Base-by-base conservation (phyloP, 2,888 invertebrate genomes). In the Microctonus aethiopoides region DNA sequence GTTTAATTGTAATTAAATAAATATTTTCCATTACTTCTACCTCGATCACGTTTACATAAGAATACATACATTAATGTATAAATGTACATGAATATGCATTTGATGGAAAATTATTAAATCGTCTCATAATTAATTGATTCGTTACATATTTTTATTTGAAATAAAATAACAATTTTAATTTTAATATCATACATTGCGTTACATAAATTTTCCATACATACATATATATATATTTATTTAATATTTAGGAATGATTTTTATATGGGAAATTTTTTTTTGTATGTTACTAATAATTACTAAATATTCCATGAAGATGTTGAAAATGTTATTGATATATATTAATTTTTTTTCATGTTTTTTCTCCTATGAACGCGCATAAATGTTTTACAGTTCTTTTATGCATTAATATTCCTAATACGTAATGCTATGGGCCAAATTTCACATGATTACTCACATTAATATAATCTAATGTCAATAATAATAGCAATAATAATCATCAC, bases 131-230 rank as follows among this genome's bases (percentile, higher is more conserved):
- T n/a, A 26, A 0, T 56, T 26, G 3, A n/a, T n/a, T n/a, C 29
- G n/a, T 56, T 26, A 26, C 10, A 57, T 57, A 57, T 57, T 77
- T 74, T 76, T 69, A 74, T 76, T 78, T 77, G 78, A 78, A 81
- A 80, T 79, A 80, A 79, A 79, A 74, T 76, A 79, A 80, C 78
- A 73, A 79, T 73, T 69, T 76, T 77, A 78, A 75, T 76, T 72
- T 76, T 75, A 77, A 73, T 78, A 78, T 81, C 79, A 77, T 81
- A 81, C 77, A 79, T 79, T 73, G 77, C 76, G 71, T 78, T 81
- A 78, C 71, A 79, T 70, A 71, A 57, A 36, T 70, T 72, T 54
- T 54, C n/a, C 64, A 56, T 66, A 52, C 64, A 56, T 66, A 52
- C 51, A 65, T 66, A 70, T 54, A 57, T 29, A 22, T 60, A 46